Evolutionary conservation across 2,113 vertebrate species (phyloP), one percentile per base, ranked within the genome.

Genomic region (Elgaria multicarinata): DNA sequence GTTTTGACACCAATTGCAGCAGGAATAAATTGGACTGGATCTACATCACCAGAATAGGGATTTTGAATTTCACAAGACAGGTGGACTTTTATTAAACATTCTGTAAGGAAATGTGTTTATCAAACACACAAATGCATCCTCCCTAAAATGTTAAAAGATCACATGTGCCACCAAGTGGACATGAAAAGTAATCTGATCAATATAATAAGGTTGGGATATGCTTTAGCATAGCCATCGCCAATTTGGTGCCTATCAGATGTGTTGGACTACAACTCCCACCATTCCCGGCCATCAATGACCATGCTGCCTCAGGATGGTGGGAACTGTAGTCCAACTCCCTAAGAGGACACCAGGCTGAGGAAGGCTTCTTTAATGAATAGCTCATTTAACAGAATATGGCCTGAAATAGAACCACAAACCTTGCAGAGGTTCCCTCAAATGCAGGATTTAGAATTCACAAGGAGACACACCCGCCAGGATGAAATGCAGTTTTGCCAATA

Each of bases 111-210:
- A 0, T 0, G 24, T 1, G n/a, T 42, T 72, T 79, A 62, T 58
- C 33, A n/a, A 20, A 1, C 2, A 24, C 50, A 67, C 0, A 50
- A 18, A 0, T 36, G 4, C 4, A 22, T 5, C 42, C 39, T 26
- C 1, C 20, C 6, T 64, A 42, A 86, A 42, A 74, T 46, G n/a
- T 6, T 26, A 39, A 50, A n/a, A 89, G 36, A 87, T 22, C 55
- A 36, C 0, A 0, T 0, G 1, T 0, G 0, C 42, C 36, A 69
- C 26, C 36, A 7, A 0, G 0, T 0, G 0, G 22, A n/a, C 26
- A 16, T 0, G 0, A 6, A 82, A 79, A 31, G 14, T 1, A 0
- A 7, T 53, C 50, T 10, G 12, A 83, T 69, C 67, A 3, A 24
- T 78, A 20, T 0, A 80, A 50, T 50, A 50, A 53, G 58, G 72